A percentile compares a stretch with the other conserved stretches of the same genome.
phyloP scores from a whole-genome alignment of 2,797 vertebrate species.

The Helarctos malayanus region DNA sequence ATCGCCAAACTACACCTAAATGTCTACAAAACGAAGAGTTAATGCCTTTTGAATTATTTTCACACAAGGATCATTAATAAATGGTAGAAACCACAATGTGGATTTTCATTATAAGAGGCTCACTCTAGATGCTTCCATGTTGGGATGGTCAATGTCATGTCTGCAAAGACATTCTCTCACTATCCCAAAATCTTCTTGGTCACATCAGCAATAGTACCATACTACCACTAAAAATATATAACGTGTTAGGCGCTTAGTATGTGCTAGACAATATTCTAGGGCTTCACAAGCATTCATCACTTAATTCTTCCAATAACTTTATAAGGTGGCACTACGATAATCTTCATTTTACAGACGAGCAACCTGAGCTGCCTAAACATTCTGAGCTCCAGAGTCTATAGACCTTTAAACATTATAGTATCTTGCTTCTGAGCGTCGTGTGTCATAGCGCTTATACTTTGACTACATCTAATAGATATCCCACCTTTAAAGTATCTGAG shows the following conservation, averaged over 20 bases:
- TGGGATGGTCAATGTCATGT: not conserved
- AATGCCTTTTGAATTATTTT: not conserved
- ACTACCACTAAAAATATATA: not conserved
- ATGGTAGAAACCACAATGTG: not conserved
- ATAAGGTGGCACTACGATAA: not conserved
- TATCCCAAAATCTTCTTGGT: not conserved
- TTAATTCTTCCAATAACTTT: not conserved
- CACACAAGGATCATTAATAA: not conserved
- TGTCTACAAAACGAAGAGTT: not conserved
- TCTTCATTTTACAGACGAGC: not conserved
- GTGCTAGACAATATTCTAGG: not conserved
- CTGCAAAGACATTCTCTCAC: not conserved
- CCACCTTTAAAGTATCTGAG: not conserved
- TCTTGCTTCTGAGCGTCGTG: not conserved
- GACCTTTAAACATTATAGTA: not conserved
- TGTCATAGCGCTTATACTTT: not conserved
- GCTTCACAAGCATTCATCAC: not conserved
- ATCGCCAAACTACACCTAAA: not conserved
- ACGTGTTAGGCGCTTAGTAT: not conserved
- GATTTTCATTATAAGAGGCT: slow-evolving; percentile 10
- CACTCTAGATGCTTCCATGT: not conserved
- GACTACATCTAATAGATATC: not conserved
- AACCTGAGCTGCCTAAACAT: not conserved
- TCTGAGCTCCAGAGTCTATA: not conserved
- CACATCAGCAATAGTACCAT: not conserved